Evolutionary conservation across 2,888 invertebrate species (phyloP).

Genomic region (Spialia ferax): DNA sequence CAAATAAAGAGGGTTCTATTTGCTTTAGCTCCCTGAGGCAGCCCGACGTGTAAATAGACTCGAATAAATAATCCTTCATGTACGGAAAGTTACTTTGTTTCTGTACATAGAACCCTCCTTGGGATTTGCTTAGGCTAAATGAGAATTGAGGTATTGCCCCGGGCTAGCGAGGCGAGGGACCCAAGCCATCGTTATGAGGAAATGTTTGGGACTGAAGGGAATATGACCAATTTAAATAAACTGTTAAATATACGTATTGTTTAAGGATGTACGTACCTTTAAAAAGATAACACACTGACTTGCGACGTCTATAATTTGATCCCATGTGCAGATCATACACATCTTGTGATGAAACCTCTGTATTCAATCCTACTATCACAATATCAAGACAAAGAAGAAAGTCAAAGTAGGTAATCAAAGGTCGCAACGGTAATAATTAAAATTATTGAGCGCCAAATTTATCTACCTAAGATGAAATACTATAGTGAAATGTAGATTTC

Average conservation of each 20-base stretch:
- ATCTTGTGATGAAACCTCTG: too few relatives aligned
- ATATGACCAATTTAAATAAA: neutral
- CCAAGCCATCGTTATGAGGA: neutral
- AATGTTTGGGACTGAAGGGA: neutral
- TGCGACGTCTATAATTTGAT: too few relatives aligned
- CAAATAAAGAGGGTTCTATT: conserved; percentile 71
- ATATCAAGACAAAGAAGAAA: too few relatives aligned
- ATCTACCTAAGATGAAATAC: too few relatives aligned
- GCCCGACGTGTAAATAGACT: conserved; percentile 53
- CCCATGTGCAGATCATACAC: too few relatives aligned
- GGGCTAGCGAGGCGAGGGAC: neutral
- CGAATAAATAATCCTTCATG: conserved; percentile 55
- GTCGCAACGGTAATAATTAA: too few relatives aligned
- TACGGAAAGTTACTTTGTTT: conserved; percentile 26
- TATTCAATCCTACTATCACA: too few relatives aligned
- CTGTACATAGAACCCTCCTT: conserved; percentile 33
- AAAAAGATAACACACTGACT: too few relatives aligned
- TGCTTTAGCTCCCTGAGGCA: conserved; percentile 61
- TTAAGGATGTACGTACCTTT: too few relatives aligned
- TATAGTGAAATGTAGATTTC: too few relatives aligned
- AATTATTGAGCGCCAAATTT: too few relatives aligned
- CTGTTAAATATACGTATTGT: neutral
- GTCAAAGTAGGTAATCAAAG: too few relatives aligned
- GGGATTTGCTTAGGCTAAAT: conserved; percentile 32
- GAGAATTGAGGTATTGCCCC: conserved; percentile 14